Conservation (phyloP, 2,797 vertebrate species). For the Otus scops region DNA sequence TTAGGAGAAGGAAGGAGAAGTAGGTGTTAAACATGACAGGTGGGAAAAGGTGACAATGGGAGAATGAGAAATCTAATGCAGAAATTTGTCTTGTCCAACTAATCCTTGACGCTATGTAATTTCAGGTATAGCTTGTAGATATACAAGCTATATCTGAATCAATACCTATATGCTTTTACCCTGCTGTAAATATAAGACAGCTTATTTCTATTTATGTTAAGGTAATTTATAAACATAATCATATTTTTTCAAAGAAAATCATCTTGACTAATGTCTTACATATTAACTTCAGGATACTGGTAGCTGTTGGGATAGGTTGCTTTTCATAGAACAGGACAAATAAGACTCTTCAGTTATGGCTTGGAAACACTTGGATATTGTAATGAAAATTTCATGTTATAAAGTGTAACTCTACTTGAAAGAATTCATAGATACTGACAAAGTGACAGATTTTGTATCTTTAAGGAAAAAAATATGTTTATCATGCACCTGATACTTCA, state of each 20-base stretch:
- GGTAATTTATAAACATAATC: neutral
- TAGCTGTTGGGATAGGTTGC: neutral
- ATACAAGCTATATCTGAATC: neutral
- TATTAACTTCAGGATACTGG: neutral
- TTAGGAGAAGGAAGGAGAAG: constrained; percentile 11
- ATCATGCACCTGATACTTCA: neutral
- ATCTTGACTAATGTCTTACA: neutral
- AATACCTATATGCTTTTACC: neutral
- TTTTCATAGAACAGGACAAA: neutral
- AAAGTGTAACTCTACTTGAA: neutral
- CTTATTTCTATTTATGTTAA: neutral
- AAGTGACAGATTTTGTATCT: neutral
- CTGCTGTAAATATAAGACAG: neutral
- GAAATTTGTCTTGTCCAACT: neutral
- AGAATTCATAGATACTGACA: neutral
- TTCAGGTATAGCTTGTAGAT: neutral
- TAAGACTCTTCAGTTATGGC: neutral
- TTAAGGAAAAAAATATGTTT: neutral
- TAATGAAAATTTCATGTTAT: neutral
- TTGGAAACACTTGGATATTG: neutral
- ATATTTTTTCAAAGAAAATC: neutral
- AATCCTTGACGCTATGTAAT: neutral
- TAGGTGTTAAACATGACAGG: constrained; percentile 44
- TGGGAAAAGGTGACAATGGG: constrained; percentile 32
- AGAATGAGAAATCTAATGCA: constrained; percentile 10